Conservation (phyloP, 2,888 invertebrate genomes). For the Drosophila fulvimacula region DNA sequence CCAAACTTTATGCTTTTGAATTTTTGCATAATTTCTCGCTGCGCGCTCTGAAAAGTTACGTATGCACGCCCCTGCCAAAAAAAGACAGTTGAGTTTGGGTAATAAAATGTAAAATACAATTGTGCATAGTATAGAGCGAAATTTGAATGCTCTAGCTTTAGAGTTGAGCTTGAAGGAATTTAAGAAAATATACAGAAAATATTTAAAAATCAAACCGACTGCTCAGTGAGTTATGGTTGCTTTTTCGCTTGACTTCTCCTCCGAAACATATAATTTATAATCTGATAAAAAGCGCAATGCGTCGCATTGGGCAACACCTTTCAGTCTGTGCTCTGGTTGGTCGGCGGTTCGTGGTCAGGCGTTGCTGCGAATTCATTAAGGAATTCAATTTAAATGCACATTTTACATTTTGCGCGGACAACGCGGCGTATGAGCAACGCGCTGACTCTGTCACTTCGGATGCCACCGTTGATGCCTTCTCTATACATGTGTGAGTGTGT, state of each 20-base stretch:
- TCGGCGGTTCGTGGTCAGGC: slow-evolving; percentile 47
- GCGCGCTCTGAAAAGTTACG: slow-evolving; percentile 37
- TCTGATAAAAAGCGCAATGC: slow-evolving; percentile 37
- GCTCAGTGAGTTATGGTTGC: neutral
- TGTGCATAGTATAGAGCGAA: slow-evolving; percentile 13
- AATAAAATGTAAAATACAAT: slow-evolving; percentile 21
- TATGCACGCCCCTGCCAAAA: slow-evolving; percentile 4
- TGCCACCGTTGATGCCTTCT: slow-evolving; percentile 51
- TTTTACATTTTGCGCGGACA: slow-evolving; percentile 62
- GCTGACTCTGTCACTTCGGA: slow-evolving; percentile 31
- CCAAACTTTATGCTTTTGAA: slow-evolving; percentile 60
- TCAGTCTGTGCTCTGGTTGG: slow-evolving; percentile 24
- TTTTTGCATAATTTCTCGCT: slow-evolving; percentile 62
- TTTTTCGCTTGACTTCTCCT: neutral
- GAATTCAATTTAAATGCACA: slow-evolving; percentile 78
- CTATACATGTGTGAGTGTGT: slow-evolving; percentile 1
- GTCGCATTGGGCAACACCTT: slow-evolving; percentile 57
- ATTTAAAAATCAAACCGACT: too few species aligned
- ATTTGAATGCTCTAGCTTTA: slow-evolving; percentile 10
- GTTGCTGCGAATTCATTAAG: slow-evolving; percentile 72
- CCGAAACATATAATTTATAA: neutral
- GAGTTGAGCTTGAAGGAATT: neutral
- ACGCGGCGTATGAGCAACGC: slow-evolving; percentile 59
- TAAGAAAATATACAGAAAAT: neutral
- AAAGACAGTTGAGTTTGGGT: neutral